Evolutionary conservation across 2,888 invertebrate species (phyloP).

Genomic region (Ormyrus thymus): DNA sequence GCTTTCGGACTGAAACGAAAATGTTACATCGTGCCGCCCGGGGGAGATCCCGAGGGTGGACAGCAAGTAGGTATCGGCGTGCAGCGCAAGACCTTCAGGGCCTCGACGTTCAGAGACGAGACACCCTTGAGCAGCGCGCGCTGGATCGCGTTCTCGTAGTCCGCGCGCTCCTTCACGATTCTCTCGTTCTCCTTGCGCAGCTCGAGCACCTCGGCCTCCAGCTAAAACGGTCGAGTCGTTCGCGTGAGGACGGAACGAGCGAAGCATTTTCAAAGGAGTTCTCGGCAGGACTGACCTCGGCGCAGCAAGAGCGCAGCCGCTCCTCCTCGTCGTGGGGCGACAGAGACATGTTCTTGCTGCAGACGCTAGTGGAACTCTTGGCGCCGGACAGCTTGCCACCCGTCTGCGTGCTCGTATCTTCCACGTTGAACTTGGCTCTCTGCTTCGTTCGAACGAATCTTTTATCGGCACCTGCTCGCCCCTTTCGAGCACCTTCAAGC

Average conservation of each 20-base stretch:
- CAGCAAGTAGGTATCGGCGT: conserved; percentile 58
- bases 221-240: conserved; percentile 54
- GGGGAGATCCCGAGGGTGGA: conserved; percentile 56
- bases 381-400: too few relatives aligned
- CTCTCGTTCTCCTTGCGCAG: conserved; percentile 68
- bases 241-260: not conserved
- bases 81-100: conserved; percentile 65
- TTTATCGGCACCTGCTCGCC: not conserved
- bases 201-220: conserved; percentile 65
- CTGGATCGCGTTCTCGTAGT: conserved; percentile 71
- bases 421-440: too few relatives aligned
- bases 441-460: not conserved
- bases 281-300: conserved; percentile 12
- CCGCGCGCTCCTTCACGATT: conserved; percentile 66
- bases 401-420: too few relatives aligned
- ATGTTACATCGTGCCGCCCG: conserved; percentile 39
- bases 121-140: conserved; percentile 70
- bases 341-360: too few relatives aligned
- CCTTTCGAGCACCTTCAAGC: not conserved
- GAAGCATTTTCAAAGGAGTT: too few relatives aligned
- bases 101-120: conserved; percentile 70
- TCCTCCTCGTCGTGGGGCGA: conserved; percentile 28
- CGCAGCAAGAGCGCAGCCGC: conserved; percentile 27
- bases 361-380: too few relatives aligned
- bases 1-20: not conserved